These are phyloP conservation scores for Papilio gigon DNA, from an alignment of 2,888 invertebrate genomes.

Conservation along the genomic window DNA sequence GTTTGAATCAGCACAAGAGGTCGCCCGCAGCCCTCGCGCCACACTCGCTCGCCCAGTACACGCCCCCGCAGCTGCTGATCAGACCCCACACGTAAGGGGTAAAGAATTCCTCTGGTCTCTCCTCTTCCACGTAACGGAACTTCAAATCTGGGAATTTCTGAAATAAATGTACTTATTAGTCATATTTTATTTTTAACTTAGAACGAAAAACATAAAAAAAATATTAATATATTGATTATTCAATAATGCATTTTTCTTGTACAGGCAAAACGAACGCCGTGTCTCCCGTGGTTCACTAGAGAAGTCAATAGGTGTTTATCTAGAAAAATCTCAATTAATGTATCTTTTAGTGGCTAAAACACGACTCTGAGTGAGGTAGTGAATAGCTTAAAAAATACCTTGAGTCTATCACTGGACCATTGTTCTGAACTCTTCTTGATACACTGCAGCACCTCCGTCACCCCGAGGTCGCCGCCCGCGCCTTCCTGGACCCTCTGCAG, in stretches of 20 bases:
- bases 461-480: conserved; percentile 87
- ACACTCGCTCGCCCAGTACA: conserved; percentile 78
- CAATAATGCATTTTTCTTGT: too few relatives aligned
- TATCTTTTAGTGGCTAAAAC: neutral
- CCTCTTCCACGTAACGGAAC: conserved; percentile 99
- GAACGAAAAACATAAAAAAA: too few relatives aligned
- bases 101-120: conserved; percentile 99
- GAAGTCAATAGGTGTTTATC: too few relatives aligned
- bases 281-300: too few relatives aligned
- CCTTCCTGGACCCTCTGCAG: conserved; percentile 84
- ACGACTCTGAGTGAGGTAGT: too few relatives aligned
- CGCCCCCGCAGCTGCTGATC: conserved; percentile 84
- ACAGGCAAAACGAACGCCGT: too few relatives aligned
- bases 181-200: too few relatives aligned
- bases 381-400: conserved; percentile 85
- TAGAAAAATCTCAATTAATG: neutral
- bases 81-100: conserved; percentile 99
- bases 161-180: too few relatives aligned
- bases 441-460: conserved; percentile 91
- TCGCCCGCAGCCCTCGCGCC: conserved; percentile 64
- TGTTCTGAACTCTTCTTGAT: conserved; percentile 95
- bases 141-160: conserved; percentile 99
- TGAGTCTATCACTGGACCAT: conserved; percentile 96
- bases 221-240: too few relatives aligned
- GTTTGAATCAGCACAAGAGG: conserved; percentile 59